A percentile compares a stretch with the other conserved stretches of the same genome.
Evolutionary conservation across 2,113 vertebrate species (phyloP).

Genomic region (Crotophaga sulcirostris): DNA sequence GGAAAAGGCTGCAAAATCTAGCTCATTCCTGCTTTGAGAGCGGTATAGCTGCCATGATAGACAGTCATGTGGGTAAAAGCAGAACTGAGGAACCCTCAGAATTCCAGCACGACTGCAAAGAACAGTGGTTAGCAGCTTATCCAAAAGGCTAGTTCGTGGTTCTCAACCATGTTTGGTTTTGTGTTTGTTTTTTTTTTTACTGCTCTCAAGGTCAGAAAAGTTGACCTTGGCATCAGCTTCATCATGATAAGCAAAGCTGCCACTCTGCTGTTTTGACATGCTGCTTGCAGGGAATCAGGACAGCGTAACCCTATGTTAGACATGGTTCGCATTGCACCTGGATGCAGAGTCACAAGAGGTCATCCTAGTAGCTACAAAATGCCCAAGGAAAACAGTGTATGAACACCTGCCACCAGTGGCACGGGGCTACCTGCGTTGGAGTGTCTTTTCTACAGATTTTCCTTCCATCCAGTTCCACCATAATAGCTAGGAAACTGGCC

Average conservation of each 20-base stretch:
- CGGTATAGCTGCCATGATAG: not conserved
- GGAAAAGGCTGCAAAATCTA: constrained; percentile 37
- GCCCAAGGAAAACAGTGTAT: not conserved
- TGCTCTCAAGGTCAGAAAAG: not conserved
- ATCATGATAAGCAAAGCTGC: not conserved
- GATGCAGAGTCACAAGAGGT: not conserved
- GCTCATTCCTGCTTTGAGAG: not conserved
- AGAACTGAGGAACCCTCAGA: not conserved
- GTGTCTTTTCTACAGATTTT: not conserved
- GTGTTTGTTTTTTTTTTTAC: not conserved
- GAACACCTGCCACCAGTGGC: not conserved
- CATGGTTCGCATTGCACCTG: not conserved
- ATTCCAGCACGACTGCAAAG: not conserved
- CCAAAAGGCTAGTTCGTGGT: not conserved
- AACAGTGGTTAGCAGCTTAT: not conserved
- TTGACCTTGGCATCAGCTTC: not conserved
- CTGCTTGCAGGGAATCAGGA: not conserved
- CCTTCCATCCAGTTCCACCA: not conserved
- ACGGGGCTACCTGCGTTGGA: not conserved
- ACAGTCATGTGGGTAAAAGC: not conserved
- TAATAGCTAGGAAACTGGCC: not conserved
- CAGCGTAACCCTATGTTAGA: not conserved
- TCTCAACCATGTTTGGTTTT: not conserved
- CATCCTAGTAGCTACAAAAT: not conserved
- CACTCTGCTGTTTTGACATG: accelerated